Evolutionary conservation across 2,797 vertebrate genomes (phyloP).

Genomic region (Hypotaenidia philippensis): DNA sequence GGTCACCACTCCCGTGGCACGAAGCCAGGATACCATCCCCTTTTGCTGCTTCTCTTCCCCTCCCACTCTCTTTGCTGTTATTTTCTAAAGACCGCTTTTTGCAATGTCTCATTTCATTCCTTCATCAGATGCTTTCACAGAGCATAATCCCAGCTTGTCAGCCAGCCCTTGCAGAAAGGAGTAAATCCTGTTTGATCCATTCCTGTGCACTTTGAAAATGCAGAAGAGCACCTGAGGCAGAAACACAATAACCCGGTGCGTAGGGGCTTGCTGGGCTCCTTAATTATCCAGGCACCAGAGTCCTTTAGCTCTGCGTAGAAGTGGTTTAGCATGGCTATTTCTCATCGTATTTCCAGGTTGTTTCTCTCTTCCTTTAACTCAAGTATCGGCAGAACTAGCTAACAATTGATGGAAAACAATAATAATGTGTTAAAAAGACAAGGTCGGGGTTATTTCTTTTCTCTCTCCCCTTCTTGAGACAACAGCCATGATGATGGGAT

Average conservation of each 20-base stretch:
- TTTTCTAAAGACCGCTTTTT: background rate
- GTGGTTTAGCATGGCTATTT: background rate
- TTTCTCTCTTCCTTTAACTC: background rate
- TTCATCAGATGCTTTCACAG: slow-evolving; percentile 41
- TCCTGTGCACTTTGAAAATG: background rate
- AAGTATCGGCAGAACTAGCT: background rate
- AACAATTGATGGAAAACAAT: background rate
- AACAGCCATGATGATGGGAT: background rate
- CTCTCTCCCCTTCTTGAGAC: background rate
- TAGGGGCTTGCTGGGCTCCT: background rate
- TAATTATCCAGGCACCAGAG: slow-evolving; percentile 12
- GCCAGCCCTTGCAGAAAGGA: slow-evolving; percentile 42
- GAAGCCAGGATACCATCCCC: background rate
- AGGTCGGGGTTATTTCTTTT: background rate
- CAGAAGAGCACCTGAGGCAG: background rate
- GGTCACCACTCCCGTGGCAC: accelerated
- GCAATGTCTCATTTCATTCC: slow-evolving; percentile 13
- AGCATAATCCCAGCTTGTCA: slow-evolving; percentile 29
- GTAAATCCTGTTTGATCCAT: slow-evolving; percentile 52
- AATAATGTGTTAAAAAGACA: background rate
- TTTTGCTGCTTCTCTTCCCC: background rate
- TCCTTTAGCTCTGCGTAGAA: background rate
- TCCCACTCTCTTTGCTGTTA: background rate
- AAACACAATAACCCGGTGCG: background rate
- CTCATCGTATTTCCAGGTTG: background rate